Evolutionary conservation across 2,113 vertebrate genomes (phyloP).

Genomic region (Tringa solitaria): DNA sequence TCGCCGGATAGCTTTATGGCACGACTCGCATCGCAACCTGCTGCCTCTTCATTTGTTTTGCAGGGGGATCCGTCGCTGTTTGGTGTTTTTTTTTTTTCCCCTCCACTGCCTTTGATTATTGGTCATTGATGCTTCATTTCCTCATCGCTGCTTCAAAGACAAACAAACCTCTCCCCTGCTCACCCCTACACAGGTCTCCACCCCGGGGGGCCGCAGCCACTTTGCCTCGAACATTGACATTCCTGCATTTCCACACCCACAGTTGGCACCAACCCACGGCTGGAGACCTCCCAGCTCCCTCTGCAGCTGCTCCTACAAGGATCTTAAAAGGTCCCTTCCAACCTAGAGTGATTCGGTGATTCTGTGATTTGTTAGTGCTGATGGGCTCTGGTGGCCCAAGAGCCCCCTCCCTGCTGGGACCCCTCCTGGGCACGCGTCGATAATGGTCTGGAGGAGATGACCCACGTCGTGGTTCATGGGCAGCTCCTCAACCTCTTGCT

Average conservation of each 20-base stretch:
- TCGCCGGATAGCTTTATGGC: background rate
- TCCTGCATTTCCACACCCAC: background rate
- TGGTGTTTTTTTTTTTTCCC: background rate
- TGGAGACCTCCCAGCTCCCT: background rate
- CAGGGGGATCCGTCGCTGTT: background rate
- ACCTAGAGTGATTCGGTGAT: too few relatives aligned
- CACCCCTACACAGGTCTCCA: rapidly evolving
- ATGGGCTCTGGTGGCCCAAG: too few relatives aligned
- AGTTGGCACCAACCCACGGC: rapidly evolving
- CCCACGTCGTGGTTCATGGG: too few relatives aligned
- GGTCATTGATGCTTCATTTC: background rate
- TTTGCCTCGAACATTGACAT: rapidly evolving
- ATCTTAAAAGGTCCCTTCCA: too few relatives aligned
- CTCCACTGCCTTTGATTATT: background rate
- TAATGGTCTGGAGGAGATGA: background rate
- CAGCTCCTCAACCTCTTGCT: background rate
- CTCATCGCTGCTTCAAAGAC: background rate
- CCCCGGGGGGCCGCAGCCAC: background rate
- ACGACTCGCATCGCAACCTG: background rate
- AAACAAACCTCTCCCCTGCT: background rate
- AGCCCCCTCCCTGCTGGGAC: too few relatives aligned
- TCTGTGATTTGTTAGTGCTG: rapidly evolving
- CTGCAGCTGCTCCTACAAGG: rapidly evolving
- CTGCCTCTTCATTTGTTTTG: background rate
- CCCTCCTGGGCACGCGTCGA: background rate